Percentiles rank a stretch among this genome's conserved stretches.
phyloP scores from a whole-genome alignment of 1,140 invertebrate genomes.

The Papilio helenus region DNA sequence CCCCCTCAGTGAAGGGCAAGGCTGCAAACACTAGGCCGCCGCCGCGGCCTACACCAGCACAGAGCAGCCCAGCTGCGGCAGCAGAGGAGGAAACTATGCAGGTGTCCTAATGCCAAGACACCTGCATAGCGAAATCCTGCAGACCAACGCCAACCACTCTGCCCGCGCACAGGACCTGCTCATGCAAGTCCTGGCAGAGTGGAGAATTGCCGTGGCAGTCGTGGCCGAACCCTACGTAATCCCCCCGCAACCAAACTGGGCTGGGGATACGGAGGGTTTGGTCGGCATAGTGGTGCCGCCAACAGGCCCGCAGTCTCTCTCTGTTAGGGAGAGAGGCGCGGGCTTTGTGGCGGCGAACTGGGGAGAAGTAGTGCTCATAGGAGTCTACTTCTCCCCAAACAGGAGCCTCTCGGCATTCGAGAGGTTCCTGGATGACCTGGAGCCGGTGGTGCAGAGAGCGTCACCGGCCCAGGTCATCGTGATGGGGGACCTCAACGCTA shows the following conservation, averaged over 20 bases:
- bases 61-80: too few species aligned
- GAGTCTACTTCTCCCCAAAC: not conserved
- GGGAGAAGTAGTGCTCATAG: not conserved
- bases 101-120: not conserved
- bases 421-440: too few species aligned
- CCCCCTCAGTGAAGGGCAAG: not conserved
- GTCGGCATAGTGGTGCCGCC: not conserved
- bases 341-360: too few species aligned
- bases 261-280: not conserved
- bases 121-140: not conserved
- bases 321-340: not conserved
- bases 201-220: not conserved
- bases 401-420: not conserved
- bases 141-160: too few species aligned
- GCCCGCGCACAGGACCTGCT: not conserved
- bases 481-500: not conserved
- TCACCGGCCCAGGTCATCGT: too few species aligned
- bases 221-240: constrained; percentile 9
- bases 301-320: not conserved
- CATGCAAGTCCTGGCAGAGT: not conserved
- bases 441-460: too few species aligned
- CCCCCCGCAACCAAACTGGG: not conserved
- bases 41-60: not conserved
- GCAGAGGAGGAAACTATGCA: not conserved
- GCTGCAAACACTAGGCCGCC: not conserved